Percentiles rank a stretch among this genome's conserved stretches.
These are phyloP conservation scores for Amia ocellicauda DNA, from an alignment of 2,113 vertebrate genomes.

Conservation along the genomic window DNA sequence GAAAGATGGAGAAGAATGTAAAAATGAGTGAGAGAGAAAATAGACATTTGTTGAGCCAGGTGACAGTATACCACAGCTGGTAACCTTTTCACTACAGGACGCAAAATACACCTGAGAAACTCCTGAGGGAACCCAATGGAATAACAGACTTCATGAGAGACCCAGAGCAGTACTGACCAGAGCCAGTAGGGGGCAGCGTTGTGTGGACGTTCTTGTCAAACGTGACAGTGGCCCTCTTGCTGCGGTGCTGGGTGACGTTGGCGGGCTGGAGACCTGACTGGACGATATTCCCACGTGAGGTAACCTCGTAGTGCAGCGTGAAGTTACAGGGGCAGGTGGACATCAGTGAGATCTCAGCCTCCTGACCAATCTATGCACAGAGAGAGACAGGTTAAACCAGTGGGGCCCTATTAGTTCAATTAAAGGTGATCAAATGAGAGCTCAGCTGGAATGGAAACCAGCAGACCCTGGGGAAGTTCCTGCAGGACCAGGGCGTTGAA, in stretches of 20 bases:
- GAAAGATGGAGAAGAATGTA: neutral
- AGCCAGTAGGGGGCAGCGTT: constrained; percentile 45
- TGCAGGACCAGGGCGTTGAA: too few relatives aligned
- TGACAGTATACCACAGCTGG: too few relatives aligned
- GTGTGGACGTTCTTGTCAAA: constrained; percentile 66
- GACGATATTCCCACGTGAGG: constrained; percentile 83
- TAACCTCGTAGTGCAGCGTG: constrained; percentile 83
- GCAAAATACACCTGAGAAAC: neutral
- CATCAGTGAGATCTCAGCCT: constrained; percentile 73
- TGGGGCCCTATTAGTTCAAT: too few relatives aligned
- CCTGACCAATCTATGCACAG: constrained; percentile 72
- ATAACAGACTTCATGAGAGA: too few relatives aligned
- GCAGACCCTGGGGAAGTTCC: too few relatives aligned
- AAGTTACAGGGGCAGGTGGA: constrained; percentile 89
- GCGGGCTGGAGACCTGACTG: constrained; percentile 72
- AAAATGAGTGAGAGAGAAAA: too few relatives aligned
- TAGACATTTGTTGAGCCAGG: too few relatives aligned
- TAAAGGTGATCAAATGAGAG: too few relatives aligned
- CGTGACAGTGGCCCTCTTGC: constrained; percentile 64
- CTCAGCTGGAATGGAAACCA: too few relatives aligned
- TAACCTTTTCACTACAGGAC: too few relatives aligned
- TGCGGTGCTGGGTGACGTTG: constrained; percentile 63
- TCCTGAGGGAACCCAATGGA: too few relatives aligned
- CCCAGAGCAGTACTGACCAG: constrained; percentile 48
- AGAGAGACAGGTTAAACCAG: too few relatives aligned